Evolutionary conservation across 2,113 vertebrate genomes (phyloP).

Genomic region (Mus spicilegus): DNA sequence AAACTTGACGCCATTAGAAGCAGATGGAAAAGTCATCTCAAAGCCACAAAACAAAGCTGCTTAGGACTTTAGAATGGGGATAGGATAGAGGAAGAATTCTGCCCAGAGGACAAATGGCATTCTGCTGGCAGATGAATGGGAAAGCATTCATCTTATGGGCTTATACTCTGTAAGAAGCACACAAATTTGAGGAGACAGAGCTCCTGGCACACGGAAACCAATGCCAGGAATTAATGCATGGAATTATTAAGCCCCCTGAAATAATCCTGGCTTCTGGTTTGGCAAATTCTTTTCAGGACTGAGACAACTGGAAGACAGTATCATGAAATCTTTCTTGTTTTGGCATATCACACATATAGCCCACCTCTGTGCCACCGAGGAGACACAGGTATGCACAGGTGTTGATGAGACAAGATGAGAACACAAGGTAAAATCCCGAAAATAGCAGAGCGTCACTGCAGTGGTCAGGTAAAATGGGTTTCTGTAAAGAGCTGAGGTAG

Average conservation of each 20-base stretch:
- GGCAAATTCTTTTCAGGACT: neutral
- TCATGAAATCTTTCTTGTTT: slow-evolving; percentile 8
- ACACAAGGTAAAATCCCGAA: neutral
- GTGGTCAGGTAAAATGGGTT: neutral
- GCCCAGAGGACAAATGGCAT: neutral
- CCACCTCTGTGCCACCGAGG: neutral
- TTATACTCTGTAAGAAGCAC: slow-evolving; percentile 20
- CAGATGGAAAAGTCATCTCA: neutral
- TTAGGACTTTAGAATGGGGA: neutral
- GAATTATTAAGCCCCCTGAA: neutral
- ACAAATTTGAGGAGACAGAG: neutral
- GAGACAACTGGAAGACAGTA: neutral
- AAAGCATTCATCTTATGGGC: neutral
- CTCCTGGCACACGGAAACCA: neutral
- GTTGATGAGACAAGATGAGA: neutral
- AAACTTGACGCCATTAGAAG: neutral
- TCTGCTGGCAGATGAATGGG: neutral
- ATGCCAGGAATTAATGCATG: neutral
- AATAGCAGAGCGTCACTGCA: neutral
- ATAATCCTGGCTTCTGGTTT: neutral
- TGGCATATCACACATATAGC: neutral
- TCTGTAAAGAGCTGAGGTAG: neutral
- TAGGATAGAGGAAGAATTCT: neutral
- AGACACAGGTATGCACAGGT: neutral
- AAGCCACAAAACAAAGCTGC: slow-evolving; percentile 8